Conservation (phyloP, 2,888 invertebrate species). For the Stramonita haemastoma region DNA sequence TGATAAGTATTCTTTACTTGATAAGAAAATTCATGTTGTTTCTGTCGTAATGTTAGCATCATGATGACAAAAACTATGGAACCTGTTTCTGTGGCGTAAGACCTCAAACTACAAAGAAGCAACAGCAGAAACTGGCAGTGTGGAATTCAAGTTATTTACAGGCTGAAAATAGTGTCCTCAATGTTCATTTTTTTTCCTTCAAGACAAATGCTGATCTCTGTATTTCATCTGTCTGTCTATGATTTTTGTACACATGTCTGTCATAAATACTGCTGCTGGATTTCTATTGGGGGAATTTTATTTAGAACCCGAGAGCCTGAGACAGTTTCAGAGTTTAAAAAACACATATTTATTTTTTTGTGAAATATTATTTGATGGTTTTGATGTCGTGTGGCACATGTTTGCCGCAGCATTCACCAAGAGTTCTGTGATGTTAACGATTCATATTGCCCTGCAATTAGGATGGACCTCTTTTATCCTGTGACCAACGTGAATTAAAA, state of each 20-base stretch:
- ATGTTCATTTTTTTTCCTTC: no score
- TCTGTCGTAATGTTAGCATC: not conserved
- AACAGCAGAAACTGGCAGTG: not conserved
- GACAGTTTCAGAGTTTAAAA: no score
- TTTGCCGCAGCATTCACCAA: not conserved
- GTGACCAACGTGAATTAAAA: constrained; percentile 33
- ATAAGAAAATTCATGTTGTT: not conserved
- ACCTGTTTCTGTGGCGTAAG: no score
- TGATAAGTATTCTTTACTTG: not conserved
- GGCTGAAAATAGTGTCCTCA: no score
- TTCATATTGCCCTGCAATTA: constrained; percentile 2
- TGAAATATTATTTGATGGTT: not conserved
- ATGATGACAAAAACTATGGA: not conserved
- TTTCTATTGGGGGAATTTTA: not conserved
- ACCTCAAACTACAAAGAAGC: not conserved
- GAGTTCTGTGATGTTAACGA: constrained; percentile 7
- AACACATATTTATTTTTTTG: not conserved
- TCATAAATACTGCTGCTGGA: not conserved
- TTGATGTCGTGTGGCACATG: not conserved
- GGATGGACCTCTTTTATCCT: not conserved
- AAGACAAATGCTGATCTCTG: no score
- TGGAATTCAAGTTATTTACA: no score
- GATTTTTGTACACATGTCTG: not conserved
- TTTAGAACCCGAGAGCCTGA: not conserved
- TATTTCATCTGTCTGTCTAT: no score